These are phyloP conservation scores for Redunca redunca DNA, from an alignment of 2,113 vertebrate genomes.

Conservation along the genomic window DNA sequence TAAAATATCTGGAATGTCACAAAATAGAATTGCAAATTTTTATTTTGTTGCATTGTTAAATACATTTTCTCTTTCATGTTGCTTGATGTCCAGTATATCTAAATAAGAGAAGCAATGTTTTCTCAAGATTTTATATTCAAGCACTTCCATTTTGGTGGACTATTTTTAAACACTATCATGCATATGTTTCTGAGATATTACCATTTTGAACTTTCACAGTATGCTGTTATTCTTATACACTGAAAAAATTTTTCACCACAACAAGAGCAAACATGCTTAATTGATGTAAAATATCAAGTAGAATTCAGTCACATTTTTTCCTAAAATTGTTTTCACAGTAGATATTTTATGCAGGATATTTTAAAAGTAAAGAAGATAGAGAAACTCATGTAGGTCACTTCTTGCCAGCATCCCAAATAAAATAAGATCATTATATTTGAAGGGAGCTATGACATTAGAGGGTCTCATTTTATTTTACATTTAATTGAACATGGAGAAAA, in stretches of 20 bases:
- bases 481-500: neutral
- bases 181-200: slow-evolving; percentile 50
- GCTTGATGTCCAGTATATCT: neutral
- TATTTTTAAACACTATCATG: slow-evolving; percentile 47
- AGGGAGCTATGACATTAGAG: neutral
- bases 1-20: neutral
- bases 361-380: neutral
- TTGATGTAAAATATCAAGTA: slow-evolving; percentile 56
- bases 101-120: neutral
- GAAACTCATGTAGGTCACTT: neutral
- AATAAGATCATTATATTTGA: neutral
- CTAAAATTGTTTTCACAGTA: slow-evolving; percentile 9
- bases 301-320: slow-evolving; percentile 46
- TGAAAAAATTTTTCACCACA: slow-evolving; percentile 44
- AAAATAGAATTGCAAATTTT: neutral
- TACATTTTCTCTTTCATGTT: neutral
- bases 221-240: slow-evolving; percentile 48
- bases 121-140: neutral
- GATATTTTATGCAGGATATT: neutral
- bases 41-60: neutral
- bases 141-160: neutral
- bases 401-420: neutral
- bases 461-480: neutral
- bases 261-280: slow-evolving; percentile 63
- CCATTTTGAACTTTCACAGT: slow-evolving; percentile 55